Percentiles rank a stretch among this genome's conserved stretches.
Conservation (phyloP, 1,140 invertebrate species). For the Asbolus verrucosus region DNA sequence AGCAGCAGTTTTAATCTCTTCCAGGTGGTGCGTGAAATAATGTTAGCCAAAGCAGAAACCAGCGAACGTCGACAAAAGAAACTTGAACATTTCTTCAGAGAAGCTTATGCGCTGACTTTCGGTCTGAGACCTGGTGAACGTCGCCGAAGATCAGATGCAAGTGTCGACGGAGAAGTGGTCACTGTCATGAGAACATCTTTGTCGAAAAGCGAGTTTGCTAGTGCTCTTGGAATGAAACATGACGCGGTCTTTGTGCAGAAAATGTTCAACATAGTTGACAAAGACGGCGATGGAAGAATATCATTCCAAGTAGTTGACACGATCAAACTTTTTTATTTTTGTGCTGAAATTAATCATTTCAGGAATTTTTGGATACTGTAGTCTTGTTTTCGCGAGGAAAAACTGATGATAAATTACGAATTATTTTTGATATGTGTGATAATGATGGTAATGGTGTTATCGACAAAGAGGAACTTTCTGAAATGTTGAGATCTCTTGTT, state of each 20-base stretch:
- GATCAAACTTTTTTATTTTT: too few relatives aligned
- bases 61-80: conserved; percentile 93
- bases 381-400: conserved; percentile 91
- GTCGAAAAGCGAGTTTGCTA: conserved; percentile 96
- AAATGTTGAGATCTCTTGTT: conserved; percentile 93
- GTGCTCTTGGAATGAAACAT: conserved; percentile 95
- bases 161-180: conserved; percentile 84
- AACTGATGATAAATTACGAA: conserved; percentile 95
- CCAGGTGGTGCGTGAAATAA: conserved; percentile 80
- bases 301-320: conserved; percentile 90
- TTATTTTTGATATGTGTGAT: conserved; percentile 99
- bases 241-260: conserved; percentile 98
- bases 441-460: conserved; percentile 96
- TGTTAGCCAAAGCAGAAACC: conserved; percentile 94
- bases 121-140: conserved; percentile 83
- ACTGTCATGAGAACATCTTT: conserved; percentile 95
- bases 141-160: conserved; percentile 76
- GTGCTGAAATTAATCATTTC: too few relatives aligned
- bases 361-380: conserved; percentile 97
- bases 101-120: conserved; percentile 96
- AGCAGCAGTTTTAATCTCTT: conserved; percentile 31
- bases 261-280: conserved; percentile 99
- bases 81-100: conserved; percentile 97
- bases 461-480: conserved; percentile 92
- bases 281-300: conserved; percentile 94